Evolutionary conservation across 2,113 vertebrate genomes (phyloP).

Genomic region (Stercorarius parasiticus): DNA sequence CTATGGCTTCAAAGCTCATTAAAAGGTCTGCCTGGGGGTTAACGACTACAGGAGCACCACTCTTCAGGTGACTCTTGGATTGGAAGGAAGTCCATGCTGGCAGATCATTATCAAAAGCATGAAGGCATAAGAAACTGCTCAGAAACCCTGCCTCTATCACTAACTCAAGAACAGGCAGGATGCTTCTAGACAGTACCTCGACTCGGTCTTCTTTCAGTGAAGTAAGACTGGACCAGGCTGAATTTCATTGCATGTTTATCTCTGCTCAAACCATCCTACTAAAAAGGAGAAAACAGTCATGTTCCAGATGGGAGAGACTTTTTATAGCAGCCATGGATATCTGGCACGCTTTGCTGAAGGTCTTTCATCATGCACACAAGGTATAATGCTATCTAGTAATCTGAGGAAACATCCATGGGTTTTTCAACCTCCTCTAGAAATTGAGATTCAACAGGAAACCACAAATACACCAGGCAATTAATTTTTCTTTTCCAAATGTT

Average conservation of each 20-base stretch:
- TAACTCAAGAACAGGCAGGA: neutral
- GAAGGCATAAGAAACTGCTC: neutral
- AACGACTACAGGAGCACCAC: neutral
- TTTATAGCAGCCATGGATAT: slow-evolving; percentile 1
- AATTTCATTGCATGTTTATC: neutral
- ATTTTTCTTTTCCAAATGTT: slow-evolving; percentile 61
- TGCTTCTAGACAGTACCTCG: neutral
- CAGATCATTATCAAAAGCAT: neutral
- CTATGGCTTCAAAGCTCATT: neutral
- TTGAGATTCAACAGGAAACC: slow-evolving; percentile 59
- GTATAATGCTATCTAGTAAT: slow-evolving; percentile 67
- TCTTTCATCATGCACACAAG: slow-evolving; percentile 33
- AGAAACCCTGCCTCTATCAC: neutral
- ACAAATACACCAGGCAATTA: slow-evolving; percentile 61
- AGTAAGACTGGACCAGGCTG: neutral
- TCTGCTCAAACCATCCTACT: neutral
- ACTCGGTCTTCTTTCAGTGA: neutral
- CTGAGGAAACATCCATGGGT: slow-evolving; percentile 44
- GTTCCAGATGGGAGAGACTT: slow-evolving; percentile 14
- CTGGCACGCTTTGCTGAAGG: neutral
- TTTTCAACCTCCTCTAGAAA: slow-evolving; percentile 53
- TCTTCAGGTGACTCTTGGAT: neutral
- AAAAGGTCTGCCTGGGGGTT: neutral
- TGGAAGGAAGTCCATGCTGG: neutral
- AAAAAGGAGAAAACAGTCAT: slow-evolving; percentile 25